These are phyloP conservation scores for Scolopax bukidnonensis DNA, from an alignment of 2,797 vertebrate genomes.

Conservation along the genomic window DNA sequence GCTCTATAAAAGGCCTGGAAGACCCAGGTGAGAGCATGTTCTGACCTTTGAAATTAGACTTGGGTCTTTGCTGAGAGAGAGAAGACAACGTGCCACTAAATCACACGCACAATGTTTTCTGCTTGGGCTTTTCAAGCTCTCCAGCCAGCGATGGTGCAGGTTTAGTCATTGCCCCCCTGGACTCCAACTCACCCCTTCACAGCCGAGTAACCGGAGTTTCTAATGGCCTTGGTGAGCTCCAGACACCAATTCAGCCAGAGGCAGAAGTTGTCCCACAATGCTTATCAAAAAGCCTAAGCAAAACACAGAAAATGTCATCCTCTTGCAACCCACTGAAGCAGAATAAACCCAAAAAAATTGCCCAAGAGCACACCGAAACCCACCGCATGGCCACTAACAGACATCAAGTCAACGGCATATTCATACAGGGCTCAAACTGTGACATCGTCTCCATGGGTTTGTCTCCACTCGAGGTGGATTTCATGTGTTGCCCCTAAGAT, in stretches of 20 bases:
- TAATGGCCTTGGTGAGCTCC: neutral
- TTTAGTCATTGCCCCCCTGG: neutral
- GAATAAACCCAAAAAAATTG: fast-evolving
- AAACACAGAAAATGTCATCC: neutral
- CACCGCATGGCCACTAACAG: neutral
- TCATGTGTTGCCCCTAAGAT: fast-evolving
- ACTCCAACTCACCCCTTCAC: neutral
- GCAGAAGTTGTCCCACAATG: neutral
- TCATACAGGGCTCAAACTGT: fast-evolving
- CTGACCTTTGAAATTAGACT: constrained; percentile 50
- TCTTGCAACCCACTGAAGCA: neutral
- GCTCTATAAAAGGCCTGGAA: constrained; percentile 24
- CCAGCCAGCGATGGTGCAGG: fast-evolving
- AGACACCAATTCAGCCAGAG: fast-evolving
- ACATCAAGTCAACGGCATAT: neutral
- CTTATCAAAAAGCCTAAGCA: fast-evolving
- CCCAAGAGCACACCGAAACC: neutral
- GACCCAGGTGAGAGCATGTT: constrained; percentile 20
- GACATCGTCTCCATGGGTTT: fast-evolving
- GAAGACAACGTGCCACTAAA: neutral
- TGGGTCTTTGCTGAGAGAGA: neutral
- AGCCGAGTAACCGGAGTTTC: fast-evolving
- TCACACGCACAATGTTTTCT: neutral
- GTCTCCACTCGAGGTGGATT: neutral
- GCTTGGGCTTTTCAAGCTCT: neutral